These are phyloP conservation scores for Takifugu rubripes DNA, from an alignment of 2,797 vertebrate species.

Conservation along the genomic window DNA sequence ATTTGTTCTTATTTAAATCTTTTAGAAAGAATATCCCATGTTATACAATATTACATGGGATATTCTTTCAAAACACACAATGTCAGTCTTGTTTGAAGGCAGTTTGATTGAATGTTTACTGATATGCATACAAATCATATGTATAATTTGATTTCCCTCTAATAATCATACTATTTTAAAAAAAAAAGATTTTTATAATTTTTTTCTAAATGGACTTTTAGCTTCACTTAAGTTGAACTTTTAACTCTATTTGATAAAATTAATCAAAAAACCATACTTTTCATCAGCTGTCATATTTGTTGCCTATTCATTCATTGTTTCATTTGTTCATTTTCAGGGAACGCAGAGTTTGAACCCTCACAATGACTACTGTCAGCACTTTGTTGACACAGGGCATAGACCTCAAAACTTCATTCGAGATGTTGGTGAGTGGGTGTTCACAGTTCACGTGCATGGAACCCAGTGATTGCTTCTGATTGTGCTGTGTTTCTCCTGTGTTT, in stretches of 20 bases:
- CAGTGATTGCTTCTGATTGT: constrained; percentile 32
- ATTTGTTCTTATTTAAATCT: too few species aligned
- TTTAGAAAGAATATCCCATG: too few species aligned
- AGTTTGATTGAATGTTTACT: background rate
- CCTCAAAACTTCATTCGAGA: constrained; percentile 99
- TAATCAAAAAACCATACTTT: background rate
- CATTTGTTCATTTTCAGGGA: constrained; percentile 73
- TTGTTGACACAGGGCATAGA: constrained; percentile 95
- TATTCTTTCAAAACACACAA: background rate
- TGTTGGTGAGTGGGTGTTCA: constrained; percentile 81
- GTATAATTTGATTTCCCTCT: too few species aligned
- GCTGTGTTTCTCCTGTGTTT: background rate
- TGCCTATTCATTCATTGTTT: constrained; percentile 2
- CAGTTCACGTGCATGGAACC: background rate
- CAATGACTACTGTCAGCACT: constrained; percentile 98
- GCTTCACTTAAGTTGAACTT: too few species aligned
- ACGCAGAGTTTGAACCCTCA: constrained; percentile 97
- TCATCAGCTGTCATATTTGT: background rate
- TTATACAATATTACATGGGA: too few species aligned
- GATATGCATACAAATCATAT: too few species aligned
- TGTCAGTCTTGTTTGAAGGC: background rate
- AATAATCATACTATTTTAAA: too few species aligned
- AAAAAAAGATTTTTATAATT: too few species aligned
- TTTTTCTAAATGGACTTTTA: too few species aligned
- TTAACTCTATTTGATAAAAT: background rate